phyloP scores from a whole-genome alignment of 2,888 invertebrate species.

The Lithophane semibrunnea region DNA sequence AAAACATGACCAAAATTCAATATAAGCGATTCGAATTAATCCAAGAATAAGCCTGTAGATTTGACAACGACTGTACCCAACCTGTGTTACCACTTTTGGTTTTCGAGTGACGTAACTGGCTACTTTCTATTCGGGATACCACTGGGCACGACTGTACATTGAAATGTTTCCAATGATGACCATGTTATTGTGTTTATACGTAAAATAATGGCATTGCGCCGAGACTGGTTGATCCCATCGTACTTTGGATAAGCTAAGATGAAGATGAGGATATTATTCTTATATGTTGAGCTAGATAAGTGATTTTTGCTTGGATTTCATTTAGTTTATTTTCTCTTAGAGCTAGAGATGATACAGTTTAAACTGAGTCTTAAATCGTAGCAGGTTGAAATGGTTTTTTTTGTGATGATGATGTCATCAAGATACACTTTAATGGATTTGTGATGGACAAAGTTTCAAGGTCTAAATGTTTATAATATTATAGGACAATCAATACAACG shows the following conservation, averaged over 20 bases:
- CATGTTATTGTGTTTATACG: conserved; percentile 33
- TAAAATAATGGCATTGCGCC: conserved; percentile 11
- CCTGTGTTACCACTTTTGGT: conserved; percentile 76
- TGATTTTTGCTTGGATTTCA: neutral
- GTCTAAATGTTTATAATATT: neutral
- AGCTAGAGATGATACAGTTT: neutral
- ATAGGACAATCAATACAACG: too few relatives aligned
- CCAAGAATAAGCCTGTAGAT: conserved; percentile 29
- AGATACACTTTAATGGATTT: neutral
- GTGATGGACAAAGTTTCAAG: neutral
- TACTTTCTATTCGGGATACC: conserved; percentile 68
- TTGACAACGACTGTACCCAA: conserved; percentile 57
- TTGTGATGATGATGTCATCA: neutral
- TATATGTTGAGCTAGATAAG: neutral
- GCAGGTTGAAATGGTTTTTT: neutral
- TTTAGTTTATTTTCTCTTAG: neutral
- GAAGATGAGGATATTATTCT: conserved; percentile 12
- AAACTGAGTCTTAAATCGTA: neutral
- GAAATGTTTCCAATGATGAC: conserved; percentile 39
- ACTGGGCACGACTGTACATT: conserved; percentile 50
- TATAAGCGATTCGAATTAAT: conserved; percentile 10
- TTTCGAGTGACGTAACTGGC: conserved; percentile 69
- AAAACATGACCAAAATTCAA: neutral
- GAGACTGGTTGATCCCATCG: neutral
- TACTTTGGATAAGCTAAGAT: neutral